Percentiles rank a stretch among this genome's conserved stretches.
Conservation (phyloP, 2,113 vertebrate species). For the Gnathonemus echidnorhynchus region DNA sequence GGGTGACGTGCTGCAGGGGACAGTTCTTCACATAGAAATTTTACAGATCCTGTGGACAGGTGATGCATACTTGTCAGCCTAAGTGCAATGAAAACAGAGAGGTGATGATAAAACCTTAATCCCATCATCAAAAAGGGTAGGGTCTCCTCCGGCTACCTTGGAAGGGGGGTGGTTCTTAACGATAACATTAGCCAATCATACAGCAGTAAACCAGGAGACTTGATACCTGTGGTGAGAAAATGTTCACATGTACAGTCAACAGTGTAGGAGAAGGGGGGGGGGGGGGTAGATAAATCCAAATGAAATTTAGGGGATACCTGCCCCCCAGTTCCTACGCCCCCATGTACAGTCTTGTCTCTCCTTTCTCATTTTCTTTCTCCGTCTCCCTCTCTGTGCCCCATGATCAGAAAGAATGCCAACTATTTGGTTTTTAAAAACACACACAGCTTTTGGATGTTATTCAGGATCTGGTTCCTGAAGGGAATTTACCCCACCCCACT, state of each 20-base stretch:
- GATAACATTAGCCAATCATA: not conserved
- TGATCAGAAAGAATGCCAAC: slow-evolving; percentile 9
- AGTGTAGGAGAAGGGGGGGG: not conserved
- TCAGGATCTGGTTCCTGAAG: slow-evolving; percentile 1
- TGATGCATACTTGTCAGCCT: not conserved
- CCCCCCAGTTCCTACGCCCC: not conserved
- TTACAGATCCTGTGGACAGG: not conserved
- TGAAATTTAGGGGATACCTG: not conserved
- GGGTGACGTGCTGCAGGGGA: not conserved
- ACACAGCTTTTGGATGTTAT: slow-evolving; percentile 18
- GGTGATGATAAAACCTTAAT: not conserved
- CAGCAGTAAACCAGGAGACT: not conserved
- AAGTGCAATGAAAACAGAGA: not conserved
- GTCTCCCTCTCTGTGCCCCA: not conserved
- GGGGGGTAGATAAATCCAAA: not conserved
- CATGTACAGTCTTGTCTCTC: not conserved
- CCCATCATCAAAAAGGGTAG: not conserved
- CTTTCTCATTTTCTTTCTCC: not conserved
- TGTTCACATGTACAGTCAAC: not conserved
- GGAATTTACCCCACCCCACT: not conserved
- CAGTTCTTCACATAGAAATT: not conserved
- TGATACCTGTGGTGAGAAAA: not conserved
- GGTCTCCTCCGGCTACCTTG: not conserved
- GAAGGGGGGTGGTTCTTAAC: not conserved
- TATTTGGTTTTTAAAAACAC: slow-evolving; percentile 4